Conservation (phyloP, 2,797 vertebrate genomes). For the Aphelocoma californica region DNA sequence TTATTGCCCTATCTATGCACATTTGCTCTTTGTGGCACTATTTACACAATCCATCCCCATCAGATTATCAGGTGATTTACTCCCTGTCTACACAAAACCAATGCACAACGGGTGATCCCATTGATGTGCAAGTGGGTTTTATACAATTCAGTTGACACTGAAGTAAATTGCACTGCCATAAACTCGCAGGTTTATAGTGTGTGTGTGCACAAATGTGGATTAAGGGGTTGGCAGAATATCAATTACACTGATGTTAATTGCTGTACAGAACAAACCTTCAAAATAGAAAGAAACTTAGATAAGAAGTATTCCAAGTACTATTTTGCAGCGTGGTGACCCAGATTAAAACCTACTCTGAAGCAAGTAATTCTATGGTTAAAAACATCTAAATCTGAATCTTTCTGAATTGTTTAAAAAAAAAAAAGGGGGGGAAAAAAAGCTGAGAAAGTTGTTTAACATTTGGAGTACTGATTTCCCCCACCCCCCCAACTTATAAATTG, state of each 20-base stretch:
- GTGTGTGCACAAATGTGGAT: not conserved
- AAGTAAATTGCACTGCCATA: not conserved
- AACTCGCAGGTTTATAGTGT: not conserved
- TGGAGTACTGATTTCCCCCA: not conserved
- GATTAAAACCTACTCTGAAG: not conserved
- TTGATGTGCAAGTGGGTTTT: conserved; percentile 36
- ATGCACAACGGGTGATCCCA: not conserved
- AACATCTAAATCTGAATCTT: not conserved
- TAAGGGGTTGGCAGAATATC: not conserved
- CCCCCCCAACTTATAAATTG: not conserved
- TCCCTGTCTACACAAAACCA: not conserved
- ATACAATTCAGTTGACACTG: not conserved
- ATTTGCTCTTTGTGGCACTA: conserved; percentile 6
- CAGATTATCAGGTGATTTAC: conserved; percentile 50
- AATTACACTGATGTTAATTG: not conserved
- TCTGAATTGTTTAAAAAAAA: not conserved
- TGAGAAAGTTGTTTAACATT: not conserved
- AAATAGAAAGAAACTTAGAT: not conserved
- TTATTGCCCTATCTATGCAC: conserved; percentile 43
- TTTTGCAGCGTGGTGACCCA: not conserved
- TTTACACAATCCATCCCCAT: conserved; percentile 28
- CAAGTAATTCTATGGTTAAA: not conserved
- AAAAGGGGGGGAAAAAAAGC: too few relatives aligned
- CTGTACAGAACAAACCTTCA: not conserved
- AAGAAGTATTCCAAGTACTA: not conserved